Percentiles rank a stretch among this genome's conserved stretches.
Evolutionary conservation across 2,888 invertebrate genomes (phyloP).

Genomic region (Callyntrura sp.): DNA sequence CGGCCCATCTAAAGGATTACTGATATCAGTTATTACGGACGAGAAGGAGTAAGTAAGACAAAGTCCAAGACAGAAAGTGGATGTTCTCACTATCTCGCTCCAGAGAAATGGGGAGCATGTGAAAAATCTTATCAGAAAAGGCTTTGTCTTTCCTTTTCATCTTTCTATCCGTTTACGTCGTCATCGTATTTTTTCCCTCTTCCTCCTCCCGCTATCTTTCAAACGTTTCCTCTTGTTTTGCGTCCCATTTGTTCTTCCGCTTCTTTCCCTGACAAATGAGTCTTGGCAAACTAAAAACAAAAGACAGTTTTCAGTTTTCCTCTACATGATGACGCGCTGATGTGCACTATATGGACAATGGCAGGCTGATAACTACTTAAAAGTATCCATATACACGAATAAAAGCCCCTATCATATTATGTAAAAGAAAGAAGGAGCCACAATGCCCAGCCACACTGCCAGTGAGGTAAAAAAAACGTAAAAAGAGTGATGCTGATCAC

Average conservation of each 20-base stretch:
- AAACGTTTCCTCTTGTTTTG: conserved; percentile 75
- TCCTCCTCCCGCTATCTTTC: conserved; percentile 57
- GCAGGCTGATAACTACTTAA: conserved; percentile 20
- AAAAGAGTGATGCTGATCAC: conserved; percentile 30
- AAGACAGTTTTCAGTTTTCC: conserved; percentile 13
- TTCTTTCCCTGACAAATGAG: conserved; percentile 72
- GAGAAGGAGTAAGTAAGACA: conserved; percentile 19
- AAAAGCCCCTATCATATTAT: not conserved
- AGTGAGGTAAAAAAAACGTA: not conserved
- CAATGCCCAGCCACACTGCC: not conserved
- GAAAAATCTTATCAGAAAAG: conserved; percentile 62
- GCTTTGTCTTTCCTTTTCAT: conserved; percentile 29
- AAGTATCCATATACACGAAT: not conserved
- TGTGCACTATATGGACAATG: conserved; percentile 5
- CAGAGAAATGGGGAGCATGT: not conserved
- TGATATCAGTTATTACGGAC: conserved; percentile 60
- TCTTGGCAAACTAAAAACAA: conserved; percentile 70
- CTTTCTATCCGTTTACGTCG: not conserved
- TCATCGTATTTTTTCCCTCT: conserved; percentile 33
- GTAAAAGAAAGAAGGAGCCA: not conserved
- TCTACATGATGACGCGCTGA: not conserved
- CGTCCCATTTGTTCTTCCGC: conserved; percentile 70
- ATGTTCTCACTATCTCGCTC: no score
- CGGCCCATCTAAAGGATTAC: conserved; percentile 72
- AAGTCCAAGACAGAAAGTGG: not conserved